phyloP scores from a whole-genome alignment of 1,140 invertebrate genomes.

The Delia radicum region DNA sequence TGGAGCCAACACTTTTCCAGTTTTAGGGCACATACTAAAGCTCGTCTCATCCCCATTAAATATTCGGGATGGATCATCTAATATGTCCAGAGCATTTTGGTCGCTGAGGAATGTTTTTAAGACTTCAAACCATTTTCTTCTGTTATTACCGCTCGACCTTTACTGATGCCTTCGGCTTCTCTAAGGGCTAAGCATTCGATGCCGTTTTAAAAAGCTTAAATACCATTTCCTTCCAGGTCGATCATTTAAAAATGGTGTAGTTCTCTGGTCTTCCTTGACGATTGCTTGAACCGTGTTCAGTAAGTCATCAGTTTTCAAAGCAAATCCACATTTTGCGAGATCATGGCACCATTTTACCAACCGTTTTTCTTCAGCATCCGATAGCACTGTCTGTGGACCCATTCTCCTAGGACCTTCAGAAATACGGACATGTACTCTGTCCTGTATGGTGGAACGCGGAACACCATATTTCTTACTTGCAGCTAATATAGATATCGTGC shows the following conservation, averaged over 20 bases:
- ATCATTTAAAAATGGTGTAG: conserved; percentile 13
- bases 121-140: conserved; percentile 7
- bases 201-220: conserved; percentile 37
- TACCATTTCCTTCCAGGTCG: conserved; percentile 39
- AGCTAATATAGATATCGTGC: neutral
- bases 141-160: conserved; percentile 1
- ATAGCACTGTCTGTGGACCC: neutral
- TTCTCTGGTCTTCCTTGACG: neutral
- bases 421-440: neutral
- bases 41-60: conserved; percentile 51
- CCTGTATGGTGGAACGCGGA: neutral
- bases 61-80: conserved; percentile 38
- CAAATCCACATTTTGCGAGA: conserved; percentile 13
- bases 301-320: conserved; percentile 2
- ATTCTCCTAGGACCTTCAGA: neutral
- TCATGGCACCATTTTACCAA: conserved; percentile 6
- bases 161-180: conserved; percentile 37
- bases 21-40: conserved; percentile 47
- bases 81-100: conserved; percentile 34
- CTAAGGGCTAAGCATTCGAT: conserved; percentile 34
- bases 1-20: conserved; percentile 43
- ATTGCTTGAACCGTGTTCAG: conserved; percentile 17
- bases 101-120: conserved; percentile 14
- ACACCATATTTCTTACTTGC: neutral
- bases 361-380: neutral